Base-by-base conservation (phyloP, 2,888 invertebrate species). In the Dyspetes luteomarginatus region DNA sequence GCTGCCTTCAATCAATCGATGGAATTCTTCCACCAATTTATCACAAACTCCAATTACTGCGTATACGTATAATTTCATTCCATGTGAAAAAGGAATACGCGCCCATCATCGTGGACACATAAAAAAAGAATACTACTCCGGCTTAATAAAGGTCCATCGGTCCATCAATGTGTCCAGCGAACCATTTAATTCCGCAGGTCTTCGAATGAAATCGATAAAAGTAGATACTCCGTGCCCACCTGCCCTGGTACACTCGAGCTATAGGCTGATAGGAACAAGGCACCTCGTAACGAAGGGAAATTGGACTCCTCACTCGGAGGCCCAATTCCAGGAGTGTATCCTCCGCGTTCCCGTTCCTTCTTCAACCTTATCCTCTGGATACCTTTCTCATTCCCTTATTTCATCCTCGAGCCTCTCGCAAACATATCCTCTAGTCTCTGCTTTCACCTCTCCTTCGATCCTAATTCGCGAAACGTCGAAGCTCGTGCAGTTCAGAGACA, bases 261-360 rank as follows among this genome's bases (percentile, higher is more conserved):
- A 36, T 45, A n/a, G 52, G 30, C 68, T 17, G 73, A 73, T 62
- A 73, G 73, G 36, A 78, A 62, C 78, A 64, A 62, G 73, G 17
- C 73, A 68, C 62, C 78, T 52, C 62, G 73, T 78, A 78, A 78
- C 68, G 78, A 78, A 68, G 58, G 78, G 73, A 68, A 67, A 36
- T 64, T 55, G 67, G 62, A 68, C 45, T 68, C 73, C 78, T 73
- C 67, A 68, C 73, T 78, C 78, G 68, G 62, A 72, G 72, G 52
- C 68, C 68, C 81, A 81, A 71, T 83, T 83, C 76, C 83, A 83
- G 76, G 73, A 76, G 75, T 78, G 68, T 73, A 72, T 77, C 82
- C 58, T 64, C 71, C 30, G 17, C 48, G 48, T 80, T 52, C 55
- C 45, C 22, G 56, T 71, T 45, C 45, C 19, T 43, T 22, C 45